Base-by-base conservation (phyloP, 2,888 invertebrate genomes). In the Lasiommata megera region DNA sequence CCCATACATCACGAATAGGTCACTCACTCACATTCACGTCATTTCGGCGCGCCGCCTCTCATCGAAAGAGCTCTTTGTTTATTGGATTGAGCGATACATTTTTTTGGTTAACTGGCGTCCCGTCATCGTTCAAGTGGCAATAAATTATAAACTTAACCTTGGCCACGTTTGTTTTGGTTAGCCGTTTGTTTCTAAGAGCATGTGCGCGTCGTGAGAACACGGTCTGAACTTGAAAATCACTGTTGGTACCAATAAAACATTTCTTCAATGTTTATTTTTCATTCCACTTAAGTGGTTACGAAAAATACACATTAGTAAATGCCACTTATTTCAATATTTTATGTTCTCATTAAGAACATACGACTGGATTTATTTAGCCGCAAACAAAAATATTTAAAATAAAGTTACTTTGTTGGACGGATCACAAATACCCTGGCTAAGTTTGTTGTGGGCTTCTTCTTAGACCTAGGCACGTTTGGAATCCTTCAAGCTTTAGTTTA, bases 61-160 rank as follows among this genome's bases (percentile, higher is more conserved):
- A 71, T 66, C 63, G 63, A 73, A 72, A 76, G 73, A 68, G 64
- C 40, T 64, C 73, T 79, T 86, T 88, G 88, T 88, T 86, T 85
- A 63, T 65, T 56, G 79, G 75, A 73, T 70, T 72, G 72, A 66
- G 68, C 67, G 71, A 73, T 74, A 80, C 68, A 76, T 73, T 80
- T 81, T 67, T 68, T 85, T 77, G 70, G 73, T 73, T 75, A 74
- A 76, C 72, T 69, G 71, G 67, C 69, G 68, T 67, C 71, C 78
- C 81, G 86, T 87, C 86, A 78, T 70, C 81, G 67, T 68, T 79
- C 73, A 81, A 90, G 90, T 84, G 84, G 83, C 74, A 65, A 84
- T 89, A 88, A 88, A 89, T 89, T 84, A 86, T 82, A 79, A 85
- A 79, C 80, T 82, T 84, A 88, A 86, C 88, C 88, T 88, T 88